Base-by-base conservation (phyloP, 1,140 invertebrate species). In the Halotydeus destructor region DNA sequence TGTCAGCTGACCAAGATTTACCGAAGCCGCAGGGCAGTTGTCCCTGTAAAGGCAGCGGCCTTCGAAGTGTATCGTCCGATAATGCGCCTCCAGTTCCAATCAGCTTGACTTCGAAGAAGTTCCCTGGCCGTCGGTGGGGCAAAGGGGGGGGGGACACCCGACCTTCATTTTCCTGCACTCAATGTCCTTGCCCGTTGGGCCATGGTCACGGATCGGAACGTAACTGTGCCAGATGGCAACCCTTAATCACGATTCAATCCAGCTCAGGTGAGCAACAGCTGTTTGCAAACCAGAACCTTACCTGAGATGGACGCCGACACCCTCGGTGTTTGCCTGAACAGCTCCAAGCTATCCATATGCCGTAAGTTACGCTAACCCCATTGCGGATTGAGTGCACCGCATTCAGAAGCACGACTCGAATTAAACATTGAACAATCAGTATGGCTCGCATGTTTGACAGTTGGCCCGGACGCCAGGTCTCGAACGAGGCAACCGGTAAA, bases 361-460 rank as follows among this genome's bases (percentile, higher is more conserved):
- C 94, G 65, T 96, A 99, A 28, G 94, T 98, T 26, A 98, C 85
- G 53, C 85, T 93, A 33, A 89, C 81, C n/a, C 94, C 94, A 99
- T 56, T 93, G 96, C 53, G 94, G 93, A 65, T 96, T 96, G 60
- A 86, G 91, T 30, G 88, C 78, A 57, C 77, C 77, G 68, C 93
- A 99, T 67, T 99, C 94, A n/a, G 64, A 98, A 99, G 64, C 94
- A 99, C 60, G 74, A 45, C 30, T 47, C 18, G 4, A 16, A 2
- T 22, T 5, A 28, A 22, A 28, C 14, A 39, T 27, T 26, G n/a
- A n/a, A 39, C 14, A 18, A n/a, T 27, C 5, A 37, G 16, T n/a
- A 18, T n/a, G 5, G 19, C 21, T 35, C n/a, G 19, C 8, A 35
- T 16, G 16, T 35, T 19, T 8, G 33, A 16, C 33, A 8, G 18